These are phyloP conservation scores for Drosophila longiperda DNA, from an alignment of 2,888 invertebrate species.

Conservation along the genomic window DNA sequence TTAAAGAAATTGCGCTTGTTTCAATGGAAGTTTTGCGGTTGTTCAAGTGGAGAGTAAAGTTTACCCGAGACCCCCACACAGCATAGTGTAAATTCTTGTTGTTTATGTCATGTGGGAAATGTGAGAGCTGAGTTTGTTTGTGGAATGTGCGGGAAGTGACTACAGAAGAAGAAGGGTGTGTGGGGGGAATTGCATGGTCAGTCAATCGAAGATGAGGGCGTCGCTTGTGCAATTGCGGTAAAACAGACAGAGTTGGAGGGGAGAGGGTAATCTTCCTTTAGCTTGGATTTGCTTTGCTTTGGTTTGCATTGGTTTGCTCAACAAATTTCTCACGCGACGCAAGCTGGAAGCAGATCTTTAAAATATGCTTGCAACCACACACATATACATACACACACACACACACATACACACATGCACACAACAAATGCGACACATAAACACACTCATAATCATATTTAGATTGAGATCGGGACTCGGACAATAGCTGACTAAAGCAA, in stretches of 20 bases:
- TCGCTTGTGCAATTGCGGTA: conserved; percentile 26
- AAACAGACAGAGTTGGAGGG: too few species aligned
- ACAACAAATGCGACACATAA: conserved; percentile 1
- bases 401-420: background rate
- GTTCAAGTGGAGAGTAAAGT: conserved; percentile 8
- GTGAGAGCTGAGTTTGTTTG: conserved; percentile 42
- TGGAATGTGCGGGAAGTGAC: conserved; percentile 65
- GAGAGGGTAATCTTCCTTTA: background rate
- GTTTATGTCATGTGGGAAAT: conserved; percentile 43
- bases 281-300: conserved; percentile 1
- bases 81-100: conserved; percentile 9
- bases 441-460: background rate
- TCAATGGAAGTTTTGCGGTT: conserved; percentile 4
- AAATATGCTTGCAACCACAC: conserved; percentile 49
- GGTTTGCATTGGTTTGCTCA: conserved; percentile 21
- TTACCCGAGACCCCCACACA: background rate
- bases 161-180: background rate
- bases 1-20: background rate
- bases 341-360: conserved; percentile 21
- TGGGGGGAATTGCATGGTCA: conserved; percentile 41
- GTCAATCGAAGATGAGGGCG: conserved; percentile 50
- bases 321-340: conserved; percentile 54
- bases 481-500: conserved; percentile 55
- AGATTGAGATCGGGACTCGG: conserved; percentile 43
- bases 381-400: conserved; percentile 16